Base-by-base conservation (phyloP, 2,797 vertebrate genomes). In the Schizopygopsis pylzovi region DNA sequence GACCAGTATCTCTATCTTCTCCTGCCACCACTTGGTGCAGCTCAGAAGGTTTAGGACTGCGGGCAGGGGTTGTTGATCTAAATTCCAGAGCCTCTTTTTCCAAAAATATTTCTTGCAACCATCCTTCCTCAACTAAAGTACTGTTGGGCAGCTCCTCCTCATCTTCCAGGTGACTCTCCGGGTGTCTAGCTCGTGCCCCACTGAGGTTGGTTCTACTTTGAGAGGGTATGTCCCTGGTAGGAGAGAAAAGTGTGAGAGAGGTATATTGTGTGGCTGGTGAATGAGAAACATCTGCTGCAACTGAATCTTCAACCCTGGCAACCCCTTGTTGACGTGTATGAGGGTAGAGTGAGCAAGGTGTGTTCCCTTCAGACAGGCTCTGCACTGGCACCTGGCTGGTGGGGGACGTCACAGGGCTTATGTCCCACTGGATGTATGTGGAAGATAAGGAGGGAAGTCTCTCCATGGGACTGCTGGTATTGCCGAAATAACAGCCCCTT, bases 381-480 rank as follows among this genome's bases (percentile, higher is more conserved):
- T 88, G 92, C 18, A 81, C 89, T 71, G 94, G 94, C 71, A 95
- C 86, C 56, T 94, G 92, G 86, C 86, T 93, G 68, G 94, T 94
- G 72, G 90, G 75, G 0, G 95, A 95, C 1, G 91, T 92, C 11
- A 96, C 95, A 1, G 96, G 96, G 82, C 96, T 96, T 22, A 96
- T 93, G 87, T 96, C 94, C 96, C 96, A 96, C 37, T 95, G 93
- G 54, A 96, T 93, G 73, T 82, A 89, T 76, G 93, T 86, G 2
- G 91, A 61, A 28, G 92, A 84, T 1, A 81, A 72, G 43, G 88
- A 85, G 9, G 85, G 86, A 81, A 92, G 88, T 13, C 90, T 91
- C 63, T 94, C 94, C 93, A 94, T 91, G 1, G 95, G 96, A 86
- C 95, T 96, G 90, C 96, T 96, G 41, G 95, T 95, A 88, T 68